Conservation (phyloP, 2,113 vertebrate species). For the Merops nubicus region DNA sequence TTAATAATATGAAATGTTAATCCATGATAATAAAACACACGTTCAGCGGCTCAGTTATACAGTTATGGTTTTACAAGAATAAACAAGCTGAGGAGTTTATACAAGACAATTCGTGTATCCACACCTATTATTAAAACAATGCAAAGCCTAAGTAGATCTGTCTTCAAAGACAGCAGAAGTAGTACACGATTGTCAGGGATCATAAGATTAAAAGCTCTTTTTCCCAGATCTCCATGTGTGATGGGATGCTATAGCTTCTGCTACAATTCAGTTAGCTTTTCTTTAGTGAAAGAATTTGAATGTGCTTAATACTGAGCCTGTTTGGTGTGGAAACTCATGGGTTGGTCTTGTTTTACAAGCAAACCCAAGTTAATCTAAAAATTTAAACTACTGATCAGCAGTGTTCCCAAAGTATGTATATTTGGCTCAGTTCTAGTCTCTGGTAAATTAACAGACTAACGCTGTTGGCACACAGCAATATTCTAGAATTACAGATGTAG, state of each 20-base stretch:
- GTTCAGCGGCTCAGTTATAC: not conserved
- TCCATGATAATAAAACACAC: not conserved
- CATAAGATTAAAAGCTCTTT: rapidly evolving
- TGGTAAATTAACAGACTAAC: not conserved
- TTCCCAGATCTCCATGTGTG: not conserved
- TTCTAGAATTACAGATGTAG: not conserved
- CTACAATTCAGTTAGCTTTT: not conserved
- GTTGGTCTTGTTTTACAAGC: not conserved
- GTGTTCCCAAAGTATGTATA: not conserved
- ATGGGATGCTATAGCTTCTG: not conserved
- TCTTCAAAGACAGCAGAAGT: not conserved
- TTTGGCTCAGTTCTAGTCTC: not conserved
- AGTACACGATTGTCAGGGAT: not conserved
- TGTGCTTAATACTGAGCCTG: not conserved
- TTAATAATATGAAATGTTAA: not conserved
- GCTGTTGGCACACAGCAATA: not conserved
- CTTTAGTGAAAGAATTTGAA: not conserved
- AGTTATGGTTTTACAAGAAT: not conserved
- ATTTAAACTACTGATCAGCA: conserved; percentile 17
- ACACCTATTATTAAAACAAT: not conserved
- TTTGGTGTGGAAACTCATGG: not conserved
- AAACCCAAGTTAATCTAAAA: not conserved
- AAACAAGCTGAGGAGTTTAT: not conserved
- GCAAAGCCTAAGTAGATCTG: not conserved
- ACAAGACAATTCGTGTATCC: not conserved